Conservation (phyloP, 1,140 invertebrate species). For the Drosophila tristis region DNA sequence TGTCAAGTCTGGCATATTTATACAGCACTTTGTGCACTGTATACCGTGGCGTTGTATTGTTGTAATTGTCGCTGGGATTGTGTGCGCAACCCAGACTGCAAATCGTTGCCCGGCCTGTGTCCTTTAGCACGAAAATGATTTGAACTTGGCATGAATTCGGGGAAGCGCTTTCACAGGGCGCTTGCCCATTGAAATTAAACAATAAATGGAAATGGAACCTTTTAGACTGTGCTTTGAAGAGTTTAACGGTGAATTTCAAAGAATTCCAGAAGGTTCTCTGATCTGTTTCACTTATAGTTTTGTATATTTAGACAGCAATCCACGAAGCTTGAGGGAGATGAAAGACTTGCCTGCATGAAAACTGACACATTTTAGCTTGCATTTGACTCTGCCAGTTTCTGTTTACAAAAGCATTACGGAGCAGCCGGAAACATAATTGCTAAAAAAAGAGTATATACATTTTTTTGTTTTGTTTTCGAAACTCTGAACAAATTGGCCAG, state of each 20-base stretch:
- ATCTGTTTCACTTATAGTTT: too few relatives aligned
- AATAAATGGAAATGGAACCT: background rate
- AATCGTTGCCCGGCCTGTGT: background rate
- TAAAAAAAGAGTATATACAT: background rate
- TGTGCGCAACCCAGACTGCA: constrained; percentile 18
- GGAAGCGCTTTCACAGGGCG: too few relatives aligned
- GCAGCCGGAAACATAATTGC: constrained; percentile 13
- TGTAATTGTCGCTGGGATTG: constrained; percentile 41
- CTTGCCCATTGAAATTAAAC: background rate
- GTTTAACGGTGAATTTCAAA: too few relatives aligned
- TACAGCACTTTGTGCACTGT: constrained; percentile 42
- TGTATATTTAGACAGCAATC: too few relatives aligned
- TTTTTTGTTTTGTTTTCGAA: constrained; percentile 14
- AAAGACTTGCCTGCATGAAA: background rate
- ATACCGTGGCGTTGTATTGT: constrained; percentile 22
- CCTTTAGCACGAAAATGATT: constrained; percentile 18
- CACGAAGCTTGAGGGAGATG: too few relatives aligned
- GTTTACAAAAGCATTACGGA: background rate
- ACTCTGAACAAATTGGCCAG: constrained; percentile 5
- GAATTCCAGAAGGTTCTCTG: too few relatives aligned
- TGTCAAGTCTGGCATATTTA: constrained; percentile 49
- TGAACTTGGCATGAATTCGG: constrained; percentile 41
- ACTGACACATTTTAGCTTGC: constrained; percentile 10
- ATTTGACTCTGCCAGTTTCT: constrained; percentile 6
- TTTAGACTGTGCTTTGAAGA: too few relatives aligned